A percentile compares a stretch with the other conserved stretches of the same genome.
phyloP scores from a whole-genome alignment of 1,140 invertebrate genomes.

The Microplitis demolitor region DNA sequence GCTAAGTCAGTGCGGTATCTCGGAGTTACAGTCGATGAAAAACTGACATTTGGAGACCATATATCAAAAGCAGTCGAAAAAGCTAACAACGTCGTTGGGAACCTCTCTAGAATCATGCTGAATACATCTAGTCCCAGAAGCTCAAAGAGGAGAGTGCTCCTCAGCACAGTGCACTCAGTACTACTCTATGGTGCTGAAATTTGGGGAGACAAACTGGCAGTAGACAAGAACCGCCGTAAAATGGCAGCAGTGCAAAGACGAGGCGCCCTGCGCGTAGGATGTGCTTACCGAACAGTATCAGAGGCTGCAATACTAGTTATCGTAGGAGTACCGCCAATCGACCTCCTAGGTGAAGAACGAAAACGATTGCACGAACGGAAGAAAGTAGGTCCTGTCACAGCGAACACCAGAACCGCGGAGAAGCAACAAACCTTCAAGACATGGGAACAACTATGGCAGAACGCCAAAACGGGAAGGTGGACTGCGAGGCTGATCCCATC shows the following conservation, averaged over 20 bases:
- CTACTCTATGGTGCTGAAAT: not conserved
- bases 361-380: not conserved
- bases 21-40: not conserved
- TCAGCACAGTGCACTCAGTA: not conserved
- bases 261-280: not conserved
- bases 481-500: no score
- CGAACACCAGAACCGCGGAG: no score
- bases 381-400: not conserved
- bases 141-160: not conserved
- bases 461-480: no score
- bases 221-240: not conserved
- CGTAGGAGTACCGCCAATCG: not conserved
- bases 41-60: not conserved
- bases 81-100: not conserved
- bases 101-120: not conserved
- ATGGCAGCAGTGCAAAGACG: not conserved
- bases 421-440: no score
- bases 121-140: not conserved
- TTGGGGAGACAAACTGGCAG: not conserved
- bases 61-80: not conserved
- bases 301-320: not conserved
- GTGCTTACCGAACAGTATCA: not conserved
- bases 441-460: no score
- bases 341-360: not conserved
- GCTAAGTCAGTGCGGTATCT: not conserved